Evolutionary conservation across 2,888 invertebrate species (phyloP), one percentile per base, ranked within the genome.

Genomic region (Agrotis exclamationis): DNA sequence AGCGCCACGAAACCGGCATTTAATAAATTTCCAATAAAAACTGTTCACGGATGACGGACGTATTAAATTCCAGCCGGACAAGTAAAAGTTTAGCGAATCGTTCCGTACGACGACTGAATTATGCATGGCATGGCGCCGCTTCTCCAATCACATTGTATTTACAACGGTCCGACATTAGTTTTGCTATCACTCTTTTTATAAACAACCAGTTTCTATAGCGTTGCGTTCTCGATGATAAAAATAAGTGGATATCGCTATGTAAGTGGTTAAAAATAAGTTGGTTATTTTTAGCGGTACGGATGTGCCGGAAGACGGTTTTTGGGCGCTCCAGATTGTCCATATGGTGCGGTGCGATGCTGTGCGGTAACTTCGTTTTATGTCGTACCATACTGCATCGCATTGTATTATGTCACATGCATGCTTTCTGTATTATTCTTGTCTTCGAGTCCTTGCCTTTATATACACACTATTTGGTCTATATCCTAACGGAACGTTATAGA

Each of bases 61-160:
- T 71, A 72, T 65, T 59, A 80, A 78, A 87, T 88, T 84, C 86
- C 82, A 81, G 74, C 76, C 86, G 85, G 83, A 86, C 88, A 88
- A 91, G 93, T 92, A 93, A 93, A 93, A 92, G 92, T 93, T 88
- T 79, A 78, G 82, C 87, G 63, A 85, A 86, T 82, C 87, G 88
- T 87, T 86, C 88, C 89, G 88, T 85, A 87, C 91, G 87, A 84
- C 82, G 82, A 76, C 79, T 93, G 93, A 91, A 94, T 94, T 90
- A 93, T 93, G 92, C 93, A 93, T 92, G 86, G 87, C 82, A 87
- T 92, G 86, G 87, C 82, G 86, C 86, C 88, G 91, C 90, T 91
- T 90, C 93, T 92, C 92, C 90, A 89, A 89, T 86, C 91, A 89
- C 87, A 83, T 79, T 86, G 85, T 90, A 88, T 89, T 87, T 86